Conservation (phyloP, 2,113 vertebrate genomes). For the Calcarius ornatus region DNA sequence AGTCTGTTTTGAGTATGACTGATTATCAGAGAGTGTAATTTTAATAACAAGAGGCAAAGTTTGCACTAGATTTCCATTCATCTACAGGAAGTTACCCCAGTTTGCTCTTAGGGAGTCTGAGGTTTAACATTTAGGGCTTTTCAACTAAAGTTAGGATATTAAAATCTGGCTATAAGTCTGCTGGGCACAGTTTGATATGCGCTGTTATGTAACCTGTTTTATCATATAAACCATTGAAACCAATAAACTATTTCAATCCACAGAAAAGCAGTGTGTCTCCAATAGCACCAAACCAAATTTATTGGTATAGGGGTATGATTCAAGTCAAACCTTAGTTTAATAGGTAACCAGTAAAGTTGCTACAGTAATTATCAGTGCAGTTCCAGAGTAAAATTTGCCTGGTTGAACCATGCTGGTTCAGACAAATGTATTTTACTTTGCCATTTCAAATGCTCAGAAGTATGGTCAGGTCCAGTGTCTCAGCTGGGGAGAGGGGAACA, state of each 20-base stretch:
- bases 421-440: not conserved
- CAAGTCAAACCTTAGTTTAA: conserved; percentile 4
- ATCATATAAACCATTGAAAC: not conserved
- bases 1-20: not conserved
- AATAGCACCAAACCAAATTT: not conserved
- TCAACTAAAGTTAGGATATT: not conserved
- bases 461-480: not conserved
- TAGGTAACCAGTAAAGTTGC: conserved; percentile 13
- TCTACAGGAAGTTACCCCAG: not conserved
- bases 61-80: not conserved
- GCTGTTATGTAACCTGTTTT: not conserved
- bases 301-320: not conserved
- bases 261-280: not conserved
- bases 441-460: not conserved
- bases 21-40: conserved; percentile 4
- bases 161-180: not conserved
- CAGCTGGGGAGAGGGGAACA: not conserved
- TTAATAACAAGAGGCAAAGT: not conserved
- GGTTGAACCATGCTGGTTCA: not conserved
- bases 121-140: not conserved
- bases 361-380: not conserved
- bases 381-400: not conserved
- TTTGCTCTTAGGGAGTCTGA: not conserved
- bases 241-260: not conserved
- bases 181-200: not conserved